A percentile compares a stretch with the other conserved stretches of the same genome.
Evolutionary conservation across 2,797 vertebrate genomes (phyloP).

Genomic region (Tachyglossus aculeatus): DNA sequence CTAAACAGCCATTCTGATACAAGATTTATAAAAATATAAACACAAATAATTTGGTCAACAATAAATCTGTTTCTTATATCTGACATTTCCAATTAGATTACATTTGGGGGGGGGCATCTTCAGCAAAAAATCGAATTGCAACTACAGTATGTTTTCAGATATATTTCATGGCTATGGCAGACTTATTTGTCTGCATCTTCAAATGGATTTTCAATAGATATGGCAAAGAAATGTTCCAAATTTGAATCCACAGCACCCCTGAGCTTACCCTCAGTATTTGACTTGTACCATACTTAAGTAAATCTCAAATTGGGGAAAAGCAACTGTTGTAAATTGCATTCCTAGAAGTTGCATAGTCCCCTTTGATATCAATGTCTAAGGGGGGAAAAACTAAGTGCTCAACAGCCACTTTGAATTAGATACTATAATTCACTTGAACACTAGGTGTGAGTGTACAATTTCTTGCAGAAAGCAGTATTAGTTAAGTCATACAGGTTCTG

Average conservation of each 20-base stretch:
- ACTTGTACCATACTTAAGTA: no score
- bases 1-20: conserved; percentile 60
- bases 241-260: conserved; percentile 2
- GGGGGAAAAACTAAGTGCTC: no score
- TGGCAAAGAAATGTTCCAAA: no score
- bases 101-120: conserved; percentile 46
- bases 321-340: no score
- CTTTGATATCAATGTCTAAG: no score
- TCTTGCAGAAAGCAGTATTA: no score
- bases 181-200: conserved; percentile 32
- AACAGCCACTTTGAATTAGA: neutral
- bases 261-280: neutral
- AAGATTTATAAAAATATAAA: conserved; percentile 66
- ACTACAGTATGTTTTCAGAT: conserved; percentile 47
- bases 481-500: no score
- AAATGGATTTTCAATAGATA: no score
- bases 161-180: conserved; percentile 27
- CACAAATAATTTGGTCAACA: conserved; percentile 60
- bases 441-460: neutral
- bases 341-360: no score
- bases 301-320: no score
- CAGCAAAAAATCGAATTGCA: conserved; percentile 43
- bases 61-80: conserved; percentile 41
- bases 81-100: conserved; percentile 68
- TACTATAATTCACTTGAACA: neutral